Conservation (phyloP, 92 coral and sea anemone species). For the Zoanthus sansibaricus region DNA sequence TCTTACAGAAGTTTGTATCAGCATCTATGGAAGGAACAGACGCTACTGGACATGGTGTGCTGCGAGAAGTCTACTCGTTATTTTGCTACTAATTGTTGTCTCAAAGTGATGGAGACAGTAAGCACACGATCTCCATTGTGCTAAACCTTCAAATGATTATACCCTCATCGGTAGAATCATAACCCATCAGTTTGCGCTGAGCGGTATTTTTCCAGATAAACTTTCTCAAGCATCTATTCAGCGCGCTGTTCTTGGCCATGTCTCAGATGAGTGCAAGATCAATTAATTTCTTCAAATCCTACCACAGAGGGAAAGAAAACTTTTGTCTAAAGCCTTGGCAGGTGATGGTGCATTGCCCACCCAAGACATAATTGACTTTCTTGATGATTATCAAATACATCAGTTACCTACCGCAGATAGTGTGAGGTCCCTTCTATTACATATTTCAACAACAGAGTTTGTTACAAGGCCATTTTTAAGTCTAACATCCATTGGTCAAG, state of each 20-base stretch:
- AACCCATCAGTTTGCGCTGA: conserved; percentile 68
- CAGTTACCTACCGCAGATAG: conserved; percentile 60
- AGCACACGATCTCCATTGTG: conserved; percentile 51
- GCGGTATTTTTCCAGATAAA: conserved; percentile 59
- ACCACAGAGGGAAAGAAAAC: conserved; percentile 59
- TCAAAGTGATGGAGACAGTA: conserved; percentile 55
- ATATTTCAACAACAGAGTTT: conserved; percentile 46
- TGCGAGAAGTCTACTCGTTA: conserved; percentile 64
- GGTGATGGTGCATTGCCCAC: conserved; percentile 50
- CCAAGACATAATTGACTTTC: conserved; percentile 40
- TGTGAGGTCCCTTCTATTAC: conserved; percentile 46
- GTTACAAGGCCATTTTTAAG: conserved; percentile 55
- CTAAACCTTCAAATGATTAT: conserved; percentile 61
- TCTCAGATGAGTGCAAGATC: too few relatives aligned
- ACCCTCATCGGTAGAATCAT: conserved; percentile 54
- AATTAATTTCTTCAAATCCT: conserved; percentile 50
- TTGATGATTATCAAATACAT: conserved; percentile 55
- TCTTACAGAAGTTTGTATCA: conserved; percentile 40
- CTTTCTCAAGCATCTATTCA: conserved; percentile 69
- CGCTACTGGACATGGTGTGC: conserved; percentile 61
- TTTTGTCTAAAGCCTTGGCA: conserved; percentile 48
- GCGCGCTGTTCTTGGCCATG: too few relatives aligned
- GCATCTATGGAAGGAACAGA: conserved; percentile 56
- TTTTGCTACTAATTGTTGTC: conserved; percentile 56
- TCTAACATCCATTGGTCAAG: conserved; percentile 39